Conservation (phyloP, 30 jellyfish, hydroid and myxozoan species). For the Euphysa ruthae region DNA sequence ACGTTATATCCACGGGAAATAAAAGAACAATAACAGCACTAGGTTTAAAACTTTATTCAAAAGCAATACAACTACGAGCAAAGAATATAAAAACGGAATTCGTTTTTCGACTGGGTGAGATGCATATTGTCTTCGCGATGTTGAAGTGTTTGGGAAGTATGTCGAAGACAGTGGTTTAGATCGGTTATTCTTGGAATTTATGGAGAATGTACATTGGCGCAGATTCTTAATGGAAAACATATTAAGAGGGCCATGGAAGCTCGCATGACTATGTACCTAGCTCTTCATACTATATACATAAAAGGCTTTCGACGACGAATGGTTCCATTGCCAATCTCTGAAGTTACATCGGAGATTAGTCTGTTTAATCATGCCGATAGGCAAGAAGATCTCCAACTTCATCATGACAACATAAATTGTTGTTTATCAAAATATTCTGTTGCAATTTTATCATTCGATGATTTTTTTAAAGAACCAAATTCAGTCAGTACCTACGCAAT, state of each 20-base stretch:
- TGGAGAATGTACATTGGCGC: conserved; percentile 10
- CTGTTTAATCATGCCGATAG: background rate
- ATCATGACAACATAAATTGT: background rate
- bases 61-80: conserved; percentile 5
- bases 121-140: conserved; percentile 16
- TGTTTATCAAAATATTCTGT: background rate
- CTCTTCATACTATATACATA: background rate
- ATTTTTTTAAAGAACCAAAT: background rate
- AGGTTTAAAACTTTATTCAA: background rate
- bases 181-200: background rate
- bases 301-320: background rate
- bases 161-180: conserved; percentile 34
- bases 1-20: background rate
- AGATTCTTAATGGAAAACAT: conserved; percentile 16
- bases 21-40: background rate
- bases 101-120: conserved; percentile 17
- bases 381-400: conserved; percentile 7
- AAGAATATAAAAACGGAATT: background rate
- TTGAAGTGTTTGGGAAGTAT: conserved; percentile 27
- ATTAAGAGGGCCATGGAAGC: conserved; percentile 25
- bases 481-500: conserved; percentile 1
- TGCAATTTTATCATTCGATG: background rate
- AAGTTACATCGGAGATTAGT: background rate
- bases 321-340: background rate
- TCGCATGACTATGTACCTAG: conserved; percentile 13